Evolutionary conservation across 23 tunicate genomes (phyloP), one percentile per base, ranked within the genome.

Genomic region (Trididemnum miniatum): DNA sequence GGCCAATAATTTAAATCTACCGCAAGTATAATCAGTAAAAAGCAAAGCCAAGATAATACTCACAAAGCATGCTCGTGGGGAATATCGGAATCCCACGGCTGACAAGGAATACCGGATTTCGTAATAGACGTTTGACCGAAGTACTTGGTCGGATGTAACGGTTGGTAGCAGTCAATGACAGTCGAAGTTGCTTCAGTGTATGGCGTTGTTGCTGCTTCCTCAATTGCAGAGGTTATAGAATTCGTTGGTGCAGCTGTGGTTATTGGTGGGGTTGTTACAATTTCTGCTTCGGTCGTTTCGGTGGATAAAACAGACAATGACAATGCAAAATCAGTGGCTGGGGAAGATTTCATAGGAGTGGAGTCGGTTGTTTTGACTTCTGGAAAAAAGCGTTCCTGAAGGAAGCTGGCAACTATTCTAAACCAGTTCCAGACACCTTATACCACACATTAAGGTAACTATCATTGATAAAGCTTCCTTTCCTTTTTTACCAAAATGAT

Each of bases 1-100:
- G n/a, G n/a, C n/a, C n/a, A n/a, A n/a, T n/a, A n/a, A n/a, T n/a
- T n/a, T n/a, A n/a, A n/a, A n/a, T n/a, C n/a, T n/a, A n/a, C n/a
- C n/a, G n/a, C n/a, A n/a, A n/a, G n/a, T n/a, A n/a, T n/a, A n/a
- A n/a, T n/a, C n/a, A n/a, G n/a, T n/a, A n/a, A n/a, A n/a, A n/a
- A n/a, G n/a, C n/a, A n/a, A n/a, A n/a, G n/a, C n/a, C n/a, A n/a
- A n/a, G n/a, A n/a, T n/a, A n/a, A n/a, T n/a, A 59, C 80, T 73
- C 74, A 83, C 87, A 59, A 83, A 0, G 62, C 60, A 57, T 83
- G 87, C 0, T 35, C 9, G 49, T 83, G 81, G 30, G 87, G 87
- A 1, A 9, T 0, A 35, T 27, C 34, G 0, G 81, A 25, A 74
- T 83, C 74, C 87, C 87, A 83, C 0, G 30, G 20, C 35, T 83